Base-by-base conservation (phyloP, 2,797 vertebrate species). In the Hephaestus fuliginosus region DNA sequence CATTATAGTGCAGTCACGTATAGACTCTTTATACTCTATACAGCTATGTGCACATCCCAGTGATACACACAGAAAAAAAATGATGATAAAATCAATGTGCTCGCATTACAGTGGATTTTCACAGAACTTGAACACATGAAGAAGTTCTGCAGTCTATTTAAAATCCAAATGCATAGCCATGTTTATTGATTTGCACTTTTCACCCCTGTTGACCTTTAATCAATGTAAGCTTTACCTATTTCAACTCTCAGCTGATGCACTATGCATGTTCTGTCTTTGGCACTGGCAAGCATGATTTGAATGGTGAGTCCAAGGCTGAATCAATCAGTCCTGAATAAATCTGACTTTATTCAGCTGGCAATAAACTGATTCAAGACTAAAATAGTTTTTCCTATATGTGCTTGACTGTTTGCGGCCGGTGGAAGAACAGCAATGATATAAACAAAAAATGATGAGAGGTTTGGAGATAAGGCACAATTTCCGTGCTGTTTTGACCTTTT, bases 311-410 rank as follows among this genome's bases (percentile, higher is more conserved):
- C 79, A 84, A 83, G 58, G 64, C 74, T 69, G 63, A 70, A 91
- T 90, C 84, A 81, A 78, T 88, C 76, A 83, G 58, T 44, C 52
- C 48, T 83, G 72, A 83, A 86, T 85, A 86, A 90, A 89, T 76
- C 53, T 80, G 44, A 57, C 63, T 78, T 89, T 78, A 89, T 76
- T 85, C 46, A 89, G 56, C 66, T 78, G 66, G 61, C 62, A 80
- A 74, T 86, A 76, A 89, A 83, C 79, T 84, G 49, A 90, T 83
- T 90, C 33, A 88, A 85, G 69, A 60, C 56, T 64, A 75, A 84
- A 88, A 82, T 82, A 61, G 78, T 82, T 64, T 63, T 56, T 67
- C 33, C 43, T 52, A 36, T 52, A 48, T 64, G 58, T 82, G 70
- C 62, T 69, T 80, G 74, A 80, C 70, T 82, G 75, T 83, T 84